These are phyloP conservation scores for Halictus quadricinctus DNA, from an alignment of 2,888 invertebrate genomes.

Conservation along the genomic window DNA sequence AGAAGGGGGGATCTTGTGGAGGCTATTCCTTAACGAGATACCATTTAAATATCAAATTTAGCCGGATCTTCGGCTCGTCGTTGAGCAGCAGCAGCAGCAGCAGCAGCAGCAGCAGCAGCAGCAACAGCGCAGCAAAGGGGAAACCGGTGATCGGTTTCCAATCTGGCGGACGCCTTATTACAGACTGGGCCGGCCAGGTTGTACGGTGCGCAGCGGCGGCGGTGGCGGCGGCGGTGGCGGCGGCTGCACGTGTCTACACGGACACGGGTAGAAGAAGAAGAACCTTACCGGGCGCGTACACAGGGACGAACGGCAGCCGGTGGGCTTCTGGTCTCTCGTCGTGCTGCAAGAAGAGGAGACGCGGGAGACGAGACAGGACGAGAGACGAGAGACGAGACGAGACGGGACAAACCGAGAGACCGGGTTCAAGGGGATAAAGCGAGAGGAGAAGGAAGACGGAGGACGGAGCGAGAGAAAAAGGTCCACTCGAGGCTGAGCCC, in stretches of 20 bases:
- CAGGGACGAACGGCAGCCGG: conserved; percentile 60
- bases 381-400: conserved; percentile 19
- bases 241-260: conserved; percentile 61
- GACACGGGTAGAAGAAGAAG: conserved; percentile 53
- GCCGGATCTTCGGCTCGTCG: conserved; percentile 21
- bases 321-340: conserved; percentile 61
- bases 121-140: conserved; percentile 4
- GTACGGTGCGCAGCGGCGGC: conserved; percentile 46
- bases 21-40: conserved; percentile 60
- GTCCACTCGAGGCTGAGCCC: conserved; percentile 61
- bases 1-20: conserved; percentile 42
- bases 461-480: conserved; percentile 27
- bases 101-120: background rate
- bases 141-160: conserved; percentile 68
- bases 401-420: conserved; percentile 32
- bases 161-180: conserved; percentile 70
- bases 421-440: conserved; percentile 4
- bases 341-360: conserved; percentile 58
- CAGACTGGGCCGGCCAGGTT: conserved; percentile 54
- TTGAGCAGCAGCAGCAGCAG: background rate
- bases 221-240: background rate
- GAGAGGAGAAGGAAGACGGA: conserved; percentile 29
- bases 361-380: conserved; percentile 2
- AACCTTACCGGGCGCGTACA: conserved; percentile 57
- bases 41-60: conserved; percentile 65